phyloP scores from a whole-genome alignment of 2,888 invertebrate species.

The Melinopterus prodromus region DNA sequence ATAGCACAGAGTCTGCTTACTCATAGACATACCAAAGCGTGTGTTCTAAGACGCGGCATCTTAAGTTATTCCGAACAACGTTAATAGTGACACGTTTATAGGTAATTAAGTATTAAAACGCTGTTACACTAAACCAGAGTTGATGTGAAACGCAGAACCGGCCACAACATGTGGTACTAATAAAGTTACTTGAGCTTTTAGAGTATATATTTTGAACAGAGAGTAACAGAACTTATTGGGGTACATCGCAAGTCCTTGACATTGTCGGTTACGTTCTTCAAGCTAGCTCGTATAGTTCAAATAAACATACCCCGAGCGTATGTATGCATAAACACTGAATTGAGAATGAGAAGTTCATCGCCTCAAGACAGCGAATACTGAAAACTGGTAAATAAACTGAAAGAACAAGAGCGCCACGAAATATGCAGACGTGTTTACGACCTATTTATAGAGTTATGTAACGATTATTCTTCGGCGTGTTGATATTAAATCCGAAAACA shows the following conservation, averaged over 20 bases:
- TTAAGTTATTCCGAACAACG: background rate
- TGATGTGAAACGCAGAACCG: background rate
- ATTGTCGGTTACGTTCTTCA: background rate
- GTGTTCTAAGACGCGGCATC: background rate
- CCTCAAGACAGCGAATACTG: background rate
- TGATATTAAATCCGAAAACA: background rate
- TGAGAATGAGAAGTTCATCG: background rate
- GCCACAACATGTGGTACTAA: background rate
- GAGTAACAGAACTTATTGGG: too few relatives aligned
- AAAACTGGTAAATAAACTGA: background rate
- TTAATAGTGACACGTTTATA: background rate
- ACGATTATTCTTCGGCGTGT: background rate
- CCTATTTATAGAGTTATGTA: background rate
- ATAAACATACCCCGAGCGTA: background rate
- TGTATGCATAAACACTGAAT: background rate
- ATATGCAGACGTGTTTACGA: slow-evolving; percentile 4
- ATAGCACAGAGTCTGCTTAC: background rate
- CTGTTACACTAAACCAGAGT: background rate
- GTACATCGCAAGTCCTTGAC: background rate
- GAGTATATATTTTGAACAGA: background rate
- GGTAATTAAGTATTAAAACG: background rate
- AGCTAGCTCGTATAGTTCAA: background rate
- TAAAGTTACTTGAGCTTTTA: background rate
- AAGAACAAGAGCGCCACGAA: background rate
- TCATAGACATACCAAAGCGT: background rate